Percentiles rank a stretch among this genome's conserved stretches.
Conservation (phyloP, 2,797 vertebrate species). For the Diplodus puntazzo region DNA sequence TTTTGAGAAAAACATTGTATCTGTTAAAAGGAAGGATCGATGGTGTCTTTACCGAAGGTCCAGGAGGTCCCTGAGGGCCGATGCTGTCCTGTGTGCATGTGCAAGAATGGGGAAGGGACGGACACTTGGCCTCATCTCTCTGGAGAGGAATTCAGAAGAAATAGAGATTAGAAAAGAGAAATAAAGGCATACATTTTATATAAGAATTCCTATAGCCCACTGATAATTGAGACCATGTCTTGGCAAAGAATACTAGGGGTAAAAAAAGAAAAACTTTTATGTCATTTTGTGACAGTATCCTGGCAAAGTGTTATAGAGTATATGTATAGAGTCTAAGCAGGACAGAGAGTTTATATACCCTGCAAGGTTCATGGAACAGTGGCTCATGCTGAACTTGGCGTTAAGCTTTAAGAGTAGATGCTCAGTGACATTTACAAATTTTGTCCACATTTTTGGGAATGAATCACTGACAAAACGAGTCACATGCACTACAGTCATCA, state of each 20-base stretch:
- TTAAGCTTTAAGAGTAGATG: conserved; percentile 26
- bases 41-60: conserved; percentile 90
- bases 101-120: conserved; percentile 96
- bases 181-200: not conserved
- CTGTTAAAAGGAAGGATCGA: conserved; percentile 35
- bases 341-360: conserved; percentile 35
- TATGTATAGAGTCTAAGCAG: conserved; percentile 32
- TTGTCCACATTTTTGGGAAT: conserved; percentile 37
- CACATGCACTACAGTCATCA: conserved; percentile 43
- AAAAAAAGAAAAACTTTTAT: conserved; percentile 15
- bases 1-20: conserved; percentile 41
- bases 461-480: conserved; percentile 34
- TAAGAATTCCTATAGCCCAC: not conserved
- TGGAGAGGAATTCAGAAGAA: conserved; percentile 73
- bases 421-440: conserved; percentile 41
- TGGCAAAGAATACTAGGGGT: conserved; percentile 15
- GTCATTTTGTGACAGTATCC: conserved; percentile 26
- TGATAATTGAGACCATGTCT: conserved; percentile 23
- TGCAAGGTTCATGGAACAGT: conserved; percentile 28
- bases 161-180: conserved; percentile 33
- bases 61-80: conserved; percentile 94
- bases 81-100: conserved; percentile 97
- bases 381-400: conserved; percentile 30
- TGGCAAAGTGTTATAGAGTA: conserved; percentile 9
- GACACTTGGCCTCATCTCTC: conserved; percentile 98